phyloP scores from a whole-genome alignment of 2,797 vertebrate genomes.

The Oceanodroma leucorhoa region DNA sequence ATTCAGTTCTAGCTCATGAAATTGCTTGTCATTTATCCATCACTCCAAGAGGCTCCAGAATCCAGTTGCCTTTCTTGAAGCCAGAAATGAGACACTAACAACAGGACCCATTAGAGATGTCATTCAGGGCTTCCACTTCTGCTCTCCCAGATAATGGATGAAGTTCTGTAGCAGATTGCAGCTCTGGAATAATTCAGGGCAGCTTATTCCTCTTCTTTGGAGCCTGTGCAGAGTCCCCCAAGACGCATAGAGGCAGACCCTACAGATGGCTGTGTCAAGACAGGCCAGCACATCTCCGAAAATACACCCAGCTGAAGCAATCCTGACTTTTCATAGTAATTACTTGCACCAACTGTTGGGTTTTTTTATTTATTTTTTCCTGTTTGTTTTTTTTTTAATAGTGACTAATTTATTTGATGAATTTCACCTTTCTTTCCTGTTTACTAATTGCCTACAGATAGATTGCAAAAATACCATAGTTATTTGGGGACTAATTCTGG shows the following conservation, averaged over 20 bases:
- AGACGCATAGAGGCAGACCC: not conserved
- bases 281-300: not conserved
- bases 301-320: not conserved
- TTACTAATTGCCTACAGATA: not conserved
- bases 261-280: not conserved
- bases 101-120: not conserved
- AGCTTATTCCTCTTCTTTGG: not conserved
- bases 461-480: not conserved
- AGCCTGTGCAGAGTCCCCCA: not conserved
- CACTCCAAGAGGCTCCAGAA: conserved; percentile 2
- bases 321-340: not conserved
- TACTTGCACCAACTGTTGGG: not conserved
- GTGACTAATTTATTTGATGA: not conserved
- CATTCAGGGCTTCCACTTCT: not conserved
- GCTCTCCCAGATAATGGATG: not conserved
- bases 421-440: not conserved
- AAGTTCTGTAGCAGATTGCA: not conserved
- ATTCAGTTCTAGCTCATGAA: conserved; percentile 15
- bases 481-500: not conserved
- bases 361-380: not conserved
- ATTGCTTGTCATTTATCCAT: conserved; percentile 41
- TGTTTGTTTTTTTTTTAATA: not conserved
- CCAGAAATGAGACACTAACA: not conserved
- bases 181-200: not conserved
- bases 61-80: conserved; percentile 3